Evolutionary conservation across 2,888 invertebrate species (phyloP).

Genomic region (Linnaemya tessellans): DNA sequence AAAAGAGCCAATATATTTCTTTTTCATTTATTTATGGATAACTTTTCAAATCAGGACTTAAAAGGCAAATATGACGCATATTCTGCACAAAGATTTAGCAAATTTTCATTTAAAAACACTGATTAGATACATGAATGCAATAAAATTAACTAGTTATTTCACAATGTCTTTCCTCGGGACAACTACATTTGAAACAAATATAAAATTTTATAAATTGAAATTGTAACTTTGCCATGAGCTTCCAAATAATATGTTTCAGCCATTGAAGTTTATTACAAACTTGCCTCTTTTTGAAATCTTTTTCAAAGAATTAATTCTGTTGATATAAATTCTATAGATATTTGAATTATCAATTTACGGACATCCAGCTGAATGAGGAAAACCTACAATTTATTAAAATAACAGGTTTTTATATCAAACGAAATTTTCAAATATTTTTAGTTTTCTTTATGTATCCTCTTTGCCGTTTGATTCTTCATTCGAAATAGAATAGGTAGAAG

Average conservation of each 20-base stretch:
- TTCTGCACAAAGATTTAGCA: too few relatives aligned
- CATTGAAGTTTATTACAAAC: not conserved
- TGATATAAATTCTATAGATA: slow-evolving; percentile 19
- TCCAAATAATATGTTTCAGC: not conserved
- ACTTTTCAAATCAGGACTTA: too few relatives aligned
- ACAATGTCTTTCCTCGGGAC: too few relatives aligned
- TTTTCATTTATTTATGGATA: too few relatives aligned
- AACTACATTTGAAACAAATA: too few relatives aligned
- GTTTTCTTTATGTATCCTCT: not conserved
- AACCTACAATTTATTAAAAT: slow-evolving; percentile 41
- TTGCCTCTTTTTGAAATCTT: not conserved
- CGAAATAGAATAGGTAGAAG: slow-evolving; percentile 54
- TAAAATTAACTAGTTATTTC: too few relatives aligned
- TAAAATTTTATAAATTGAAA: too few relatives aligned
- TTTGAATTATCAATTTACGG: slow-evolving; percentile 47
- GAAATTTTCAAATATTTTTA: slow-evolving; percentile 48
- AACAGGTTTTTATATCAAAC: slow-evolving; percentile 52
- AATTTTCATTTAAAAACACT: too few relatives aligned
- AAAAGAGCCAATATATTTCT: not conserved
- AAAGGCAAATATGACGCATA: too few relatives aligned
- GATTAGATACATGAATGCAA: too few relatives aligned
- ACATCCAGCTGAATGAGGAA: slow-evolving; percentile 42
- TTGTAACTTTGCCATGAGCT: not conserved
- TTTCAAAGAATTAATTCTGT: too few relatives aligned
- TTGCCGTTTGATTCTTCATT: slow-evolving; percentile 13